Percentiles rank a stretch among this genome's conserved stretches.
These are phyloP conservation scores for Antheraea mylitta DNA, from an alignment of 1,140 invertebrate species.

Conservation along the genomic window DNA sequence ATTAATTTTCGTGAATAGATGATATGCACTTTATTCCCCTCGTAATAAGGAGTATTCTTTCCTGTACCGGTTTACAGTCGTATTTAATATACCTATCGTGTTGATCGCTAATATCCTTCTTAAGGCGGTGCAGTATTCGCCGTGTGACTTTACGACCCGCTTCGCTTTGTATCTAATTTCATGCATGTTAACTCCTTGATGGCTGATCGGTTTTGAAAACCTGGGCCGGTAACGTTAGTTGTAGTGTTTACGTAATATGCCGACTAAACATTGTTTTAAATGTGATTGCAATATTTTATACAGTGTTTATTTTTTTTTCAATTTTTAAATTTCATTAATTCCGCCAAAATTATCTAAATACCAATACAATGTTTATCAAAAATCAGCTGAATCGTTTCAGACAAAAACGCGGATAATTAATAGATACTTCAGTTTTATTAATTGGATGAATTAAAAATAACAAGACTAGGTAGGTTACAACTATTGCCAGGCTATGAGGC, in stretches of 20 bases:
- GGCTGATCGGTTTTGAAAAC: neutral
- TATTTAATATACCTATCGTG: slow-evolving; percentile 3
- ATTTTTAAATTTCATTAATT: no score
- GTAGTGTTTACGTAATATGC: neutral
- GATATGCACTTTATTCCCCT: neutral
- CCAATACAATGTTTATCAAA: no score
- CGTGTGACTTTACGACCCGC: neutral
- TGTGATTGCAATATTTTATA: no score
- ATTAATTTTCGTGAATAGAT: neutral
- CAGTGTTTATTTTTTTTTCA: no score
- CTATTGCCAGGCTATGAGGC: no score
- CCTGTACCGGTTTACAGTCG: neutral
- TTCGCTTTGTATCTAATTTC: neutral
- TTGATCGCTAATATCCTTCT: neutral
- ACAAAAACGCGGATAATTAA: no score
- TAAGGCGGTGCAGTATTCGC: neutral
- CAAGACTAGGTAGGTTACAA: no score
- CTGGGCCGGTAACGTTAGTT: neutral
- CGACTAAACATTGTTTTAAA: neutral
- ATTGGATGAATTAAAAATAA: no score
- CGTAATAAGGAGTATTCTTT: neutral
- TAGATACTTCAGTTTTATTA: no score
- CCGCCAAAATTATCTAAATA: no score
- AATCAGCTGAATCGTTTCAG: no score
- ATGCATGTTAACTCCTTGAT: neutral